Base-by-base conservation (phyloP, 30 jellyfish, hydroid and myxozoan genomes). In the Pseudorhiza aurosa region DNA sequence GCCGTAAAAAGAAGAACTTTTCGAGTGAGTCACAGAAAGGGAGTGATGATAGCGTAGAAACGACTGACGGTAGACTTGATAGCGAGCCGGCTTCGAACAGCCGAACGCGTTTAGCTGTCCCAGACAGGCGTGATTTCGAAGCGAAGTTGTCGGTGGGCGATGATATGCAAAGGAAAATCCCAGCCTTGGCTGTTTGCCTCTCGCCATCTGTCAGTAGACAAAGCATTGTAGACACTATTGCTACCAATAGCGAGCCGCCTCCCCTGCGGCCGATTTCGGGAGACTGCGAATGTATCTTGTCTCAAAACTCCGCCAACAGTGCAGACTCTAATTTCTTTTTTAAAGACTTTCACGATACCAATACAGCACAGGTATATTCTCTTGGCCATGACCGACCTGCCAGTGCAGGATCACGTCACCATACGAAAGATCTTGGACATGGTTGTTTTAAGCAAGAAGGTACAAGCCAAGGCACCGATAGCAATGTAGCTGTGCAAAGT, bases 1-100 rank as follows among this genome's bases (percentile, higher is more conserved):
- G 99, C 37, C 88, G 99, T 44, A 94, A 82, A 69, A 60, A 78
- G 77, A 94, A 94, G 85, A 96, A 87, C 58, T 65, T 87, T 11
- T 85, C 97, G 12, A 79, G 77, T 40, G 95, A 94, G 31, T 80
- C 91, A 0, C 91, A 80, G 25, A 80, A 80, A 35, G 91, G 75
- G 46, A 80, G 91, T 80, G 77, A 40, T 33, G 91, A 80, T 26
- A 49, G 84, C 71, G 19, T 84, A 0, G 81, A 70, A 47, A 80
- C 91, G 32, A 60, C 50, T 50, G 84, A 73, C 63, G 55, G 63
- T 32, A 50, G 42, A 9, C 10, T 51, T 1, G 75, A 53, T 8
- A 45, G 49, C 15, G 62, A 39, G 22, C 12, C 42, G 4, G 25
- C 55, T 42, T 30, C 65, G 15, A 27, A 24, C 32, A 36, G 26